Conservation (phyloP, 2,113 vertebrate species). For the Catharus minimus region DNA sequence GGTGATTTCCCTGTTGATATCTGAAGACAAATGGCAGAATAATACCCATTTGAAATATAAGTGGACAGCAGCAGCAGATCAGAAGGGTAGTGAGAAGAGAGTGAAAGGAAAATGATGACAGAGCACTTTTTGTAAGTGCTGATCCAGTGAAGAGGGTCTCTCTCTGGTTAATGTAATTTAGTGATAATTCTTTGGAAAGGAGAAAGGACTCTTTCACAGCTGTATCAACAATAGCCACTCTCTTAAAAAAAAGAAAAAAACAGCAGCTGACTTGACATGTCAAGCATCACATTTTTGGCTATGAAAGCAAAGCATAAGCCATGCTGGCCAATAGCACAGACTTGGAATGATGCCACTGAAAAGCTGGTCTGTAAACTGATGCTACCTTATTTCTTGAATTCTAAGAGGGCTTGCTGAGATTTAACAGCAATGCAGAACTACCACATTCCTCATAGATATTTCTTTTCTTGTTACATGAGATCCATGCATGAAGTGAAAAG, state of each 20-base stretch:
- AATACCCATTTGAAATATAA: not conserved
- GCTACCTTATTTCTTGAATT: constrained; percentile 56
- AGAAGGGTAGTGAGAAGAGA: not conserved
- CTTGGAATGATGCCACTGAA: constrained; percentile 44
- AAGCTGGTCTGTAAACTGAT: constrained; percentile 50
- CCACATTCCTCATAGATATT: constrained; percentile 45
- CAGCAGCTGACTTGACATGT: constrained; percentile 72
- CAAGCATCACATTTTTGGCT: constrained; percentile 70
- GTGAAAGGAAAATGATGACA: not conserved
- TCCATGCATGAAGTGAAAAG: constrained; percentile 47
- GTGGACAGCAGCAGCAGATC: not conserved
- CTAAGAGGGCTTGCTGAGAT: constrained; percentile 43
- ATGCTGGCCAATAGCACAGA: constrained; percentile 25
- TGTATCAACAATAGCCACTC: constrained; percentile 71
- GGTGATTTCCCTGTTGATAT: not conserved
- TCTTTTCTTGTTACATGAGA: constrained; percentile 49
- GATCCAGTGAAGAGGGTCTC: not conserved
- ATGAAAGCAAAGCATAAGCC: constrained; percentile 54
- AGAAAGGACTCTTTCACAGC: constrained; percentile 61
- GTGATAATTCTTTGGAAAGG: constrained; percentile 42
- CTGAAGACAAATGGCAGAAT: not conserved
- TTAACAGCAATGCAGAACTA: constrained; percentile 43
- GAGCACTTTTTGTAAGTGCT: not conserved
- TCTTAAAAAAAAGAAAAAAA: not conserved
- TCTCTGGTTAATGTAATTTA: constrained; percentile 53